A percentile compares a stretch with the other conserved stretches of the same genome.
These are phyloP conservation scores for Danio rerio DNA, from an alignment of 2,113 vertebrate genomes.

Conservation along the genomic window DNA sequence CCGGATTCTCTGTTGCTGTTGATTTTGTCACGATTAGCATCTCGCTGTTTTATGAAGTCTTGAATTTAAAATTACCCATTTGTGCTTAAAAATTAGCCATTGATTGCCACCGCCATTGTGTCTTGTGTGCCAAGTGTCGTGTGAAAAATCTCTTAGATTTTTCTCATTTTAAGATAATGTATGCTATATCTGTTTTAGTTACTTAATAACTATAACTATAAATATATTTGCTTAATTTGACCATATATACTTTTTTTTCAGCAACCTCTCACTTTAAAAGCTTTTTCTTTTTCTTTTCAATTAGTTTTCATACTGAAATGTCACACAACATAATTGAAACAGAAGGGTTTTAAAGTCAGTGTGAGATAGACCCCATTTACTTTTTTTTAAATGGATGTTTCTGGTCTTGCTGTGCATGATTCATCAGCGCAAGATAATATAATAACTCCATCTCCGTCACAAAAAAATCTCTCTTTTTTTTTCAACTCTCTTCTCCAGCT, in stretches of 20 bases:
- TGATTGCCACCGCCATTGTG: neutral
- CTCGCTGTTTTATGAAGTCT: constrained; percentile 13
- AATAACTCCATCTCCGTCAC: neutral
- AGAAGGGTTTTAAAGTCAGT: neutral
- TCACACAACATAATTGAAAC: too few species aligned
- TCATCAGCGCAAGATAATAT: neutral
- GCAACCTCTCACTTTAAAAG: neutral
- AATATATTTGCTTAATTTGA: too few species aligned
- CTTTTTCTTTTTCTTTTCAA: neutral
- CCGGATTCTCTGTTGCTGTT: constrained; percentile 6
- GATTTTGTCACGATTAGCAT: constrained; percentile 3
- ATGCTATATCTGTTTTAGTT: neutral
- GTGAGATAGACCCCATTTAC: neutral
- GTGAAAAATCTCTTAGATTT: neutral
- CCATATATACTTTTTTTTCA: too few species aligned
- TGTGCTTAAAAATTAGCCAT: neutral
- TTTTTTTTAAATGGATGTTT: neutral
- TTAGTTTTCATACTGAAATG: neutral
- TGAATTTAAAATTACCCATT: neutral
- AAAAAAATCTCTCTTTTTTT: neutral
- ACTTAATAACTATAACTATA: too few species aligned
- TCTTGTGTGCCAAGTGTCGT: neutral
- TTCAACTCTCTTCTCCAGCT: neutral
- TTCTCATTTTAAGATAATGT: neutral
- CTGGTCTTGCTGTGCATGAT: neutral